phyloP scores from a whole-genome alignment of 1,140 invertebrate genomes.

The Heliconius congener region DNA sequence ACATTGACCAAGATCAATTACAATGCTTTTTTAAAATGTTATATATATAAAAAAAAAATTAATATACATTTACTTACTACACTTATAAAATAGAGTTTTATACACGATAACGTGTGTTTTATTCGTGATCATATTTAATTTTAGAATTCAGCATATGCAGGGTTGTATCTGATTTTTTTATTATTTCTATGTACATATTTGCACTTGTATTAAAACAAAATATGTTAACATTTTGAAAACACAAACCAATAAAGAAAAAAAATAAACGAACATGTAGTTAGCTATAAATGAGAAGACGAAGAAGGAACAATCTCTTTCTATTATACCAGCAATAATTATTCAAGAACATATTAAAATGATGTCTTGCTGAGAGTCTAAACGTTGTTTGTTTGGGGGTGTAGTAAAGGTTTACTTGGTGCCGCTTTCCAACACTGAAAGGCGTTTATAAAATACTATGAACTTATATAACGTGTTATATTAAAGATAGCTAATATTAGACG shows the following conservation, averaged over 20 bases:
- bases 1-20: constrained; percentile 7
- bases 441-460: constrained; percentile 4
- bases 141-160: too few relatives aligned
- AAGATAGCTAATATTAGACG: constrained; percentile 38
- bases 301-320: too few relatives aligned
- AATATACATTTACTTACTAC: too few relatives aligned
- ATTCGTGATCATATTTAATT: too few relatives aligned
- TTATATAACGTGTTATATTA: constrained; percentile 35
- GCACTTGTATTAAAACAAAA: too few relatives aligned
- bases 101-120: too few relatives aligned
- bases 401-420: neutral
- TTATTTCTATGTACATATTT: too few relatives aligned
- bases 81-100: too few relatives aligned
- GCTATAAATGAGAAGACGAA: too few relatives aligned
- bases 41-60: too few relatives aligned
- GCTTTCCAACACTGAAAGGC: neutral
- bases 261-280: neutral
- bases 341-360: neutral
- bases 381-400: neutral
- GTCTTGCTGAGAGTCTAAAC: neutral
- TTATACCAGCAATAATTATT: neutral
- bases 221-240: too few relatives aligned
- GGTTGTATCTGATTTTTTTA: too few relatives aligned
- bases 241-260: neutral
- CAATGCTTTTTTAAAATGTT: neutral